These are phyloP conservation scores for Alethe castanea DNA, from an alignment of 2,113 vertebrate genomes.

Conservation along the genomic window DNA sequence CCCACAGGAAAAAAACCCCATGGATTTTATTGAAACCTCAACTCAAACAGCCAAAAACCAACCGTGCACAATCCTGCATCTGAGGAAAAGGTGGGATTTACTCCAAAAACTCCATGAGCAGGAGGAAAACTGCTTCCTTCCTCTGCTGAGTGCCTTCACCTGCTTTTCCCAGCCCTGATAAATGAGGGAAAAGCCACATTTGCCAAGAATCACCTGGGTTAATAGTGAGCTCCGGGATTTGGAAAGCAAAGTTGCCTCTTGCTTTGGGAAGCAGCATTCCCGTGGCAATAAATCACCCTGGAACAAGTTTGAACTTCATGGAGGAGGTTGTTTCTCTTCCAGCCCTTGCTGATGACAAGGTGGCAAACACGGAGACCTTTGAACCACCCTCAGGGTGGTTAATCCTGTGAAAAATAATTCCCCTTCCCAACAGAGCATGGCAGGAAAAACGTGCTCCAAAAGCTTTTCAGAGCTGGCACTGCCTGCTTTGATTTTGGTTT, in stretches of 20 bases:
- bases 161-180: background rate
- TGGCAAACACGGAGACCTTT: background rate
- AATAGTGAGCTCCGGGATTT: background rate
- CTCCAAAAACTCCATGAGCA: rapidly evolving
- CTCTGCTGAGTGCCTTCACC: background rate
- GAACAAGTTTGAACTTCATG: background rate
- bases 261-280: background rate
- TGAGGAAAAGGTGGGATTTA: background rate
- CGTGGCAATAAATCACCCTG: conserved; percentile 46
- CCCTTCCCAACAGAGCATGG: background rate
- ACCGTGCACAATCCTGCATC: rapidly evolving
- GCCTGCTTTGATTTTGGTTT: background rate
- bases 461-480: background rate
- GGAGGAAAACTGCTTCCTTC: background rate
- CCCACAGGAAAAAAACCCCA: background rate
- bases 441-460: background rate
- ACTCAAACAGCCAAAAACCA: background rate
- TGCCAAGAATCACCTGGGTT: background rate
- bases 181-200: conserved; percentile 41
- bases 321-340: background rate
- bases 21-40: rapidly evolving
- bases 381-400: background rate
- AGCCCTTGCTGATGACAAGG: background rate
- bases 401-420: background rate
- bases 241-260: background rate